Evolutionary conservation across 2,888 invertebrate genomes (phyloP).

Genomic region (Ophion slaviceki): DNA sequence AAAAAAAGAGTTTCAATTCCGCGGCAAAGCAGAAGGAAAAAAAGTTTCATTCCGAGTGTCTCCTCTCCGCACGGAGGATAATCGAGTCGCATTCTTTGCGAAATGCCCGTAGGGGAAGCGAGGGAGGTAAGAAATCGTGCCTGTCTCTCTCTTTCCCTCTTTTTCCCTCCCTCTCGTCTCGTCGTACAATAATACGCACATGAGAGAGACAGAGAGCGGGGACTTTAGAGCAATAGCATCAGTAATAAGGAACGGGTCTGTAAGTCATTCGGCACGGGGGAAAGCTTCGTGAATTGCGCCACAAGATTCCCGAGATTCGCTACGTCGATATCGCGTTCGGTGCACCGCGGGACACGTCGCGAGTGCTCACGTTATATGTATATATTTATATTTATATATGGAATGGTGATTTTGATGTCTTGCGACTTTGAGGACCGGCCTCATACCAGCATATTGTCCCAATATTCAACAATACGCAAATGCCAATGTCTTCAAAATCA

Average conservation of each 20-base stretch:
- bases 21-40: constrained; percentile 27
- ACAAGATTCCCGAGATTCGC: constrained; percentile 77
- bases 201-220: constrained; percentile 67
- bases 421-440: not conserved
- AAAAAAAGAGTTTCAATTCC: constrained; percentile 15
- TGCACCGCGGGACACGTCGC: constrained; percentile 60
- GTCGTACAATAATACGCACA: constrained; percentile 72
- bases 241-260: constrained; percentile 79
- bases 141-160: not conserved
- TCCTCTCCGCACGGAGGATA: constrained; percentile 61
- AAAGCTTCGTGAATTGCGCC: constrained; percentile 69
- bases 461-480: not conserved
- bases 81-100: constrained; percentile 78
- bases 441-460: not conserved
- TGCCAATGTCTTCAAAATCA: not conserved
- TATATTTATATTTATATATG: constrained; percentile 11
- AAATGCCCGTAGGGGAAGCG: constrained; percentile 66
- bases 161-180: not conserved
- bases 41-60: constrained; percentile 47
- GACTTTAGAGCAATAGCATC: constrained; percentile 77
- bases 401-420: not conserved
- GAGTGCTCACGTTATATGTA: constrained; percentile 38
- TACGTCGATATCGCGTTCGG: constrained; percentile 73
- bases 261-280: constrained; percentile 75
- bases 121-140: constrained; percentile 53